Evolutionary conservation across 2,888 invertebrate genomes (phyloP).

Genomic region (Rhopalosiphum nymphaeae): DNA sequence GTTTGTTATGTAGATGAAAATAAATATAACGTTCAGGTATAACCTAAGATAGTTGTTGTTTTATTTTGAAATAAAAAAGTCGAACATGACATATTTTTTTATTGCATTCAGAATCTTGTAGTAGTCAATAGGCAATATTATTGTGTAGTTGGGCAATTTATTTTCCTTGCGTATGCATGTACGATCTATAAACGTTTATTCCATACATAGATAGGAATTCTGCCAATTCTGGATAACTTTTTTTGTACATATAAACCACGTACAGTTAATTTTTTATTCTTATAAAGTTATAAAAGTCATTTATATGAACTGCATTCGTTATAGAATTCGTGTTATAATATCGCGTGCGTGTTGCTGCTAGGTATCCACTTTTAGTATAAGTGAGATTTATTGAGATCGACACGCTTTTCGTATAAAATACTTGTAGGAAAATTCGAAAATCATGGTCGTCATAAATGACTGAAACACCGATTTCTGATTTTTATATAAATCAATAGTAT

Average conservation of each 20-base stretch:
- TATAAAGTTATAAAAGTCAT: neutral
- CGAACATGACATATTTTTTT: neutral
- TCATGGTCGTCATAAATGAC: slow-evolving; percentile 15
- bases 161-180: neutral
- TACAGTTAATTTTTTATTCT: neutral
- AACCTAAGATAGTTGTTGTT: neutral
- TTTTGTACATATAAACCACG: neutral
- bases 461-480: neutral
- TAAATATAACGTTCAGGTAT: neutral
- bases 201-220: neutral
- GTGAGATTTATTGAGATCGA: slow-evolving; percentile 13
- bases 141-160: neutral
- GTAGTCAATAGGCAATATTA: neutral
- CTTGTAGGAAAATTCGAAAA: slow-evolving; percentile 27
- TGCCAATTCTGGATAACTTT: neutral
- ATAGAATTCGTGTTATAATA: neutral
- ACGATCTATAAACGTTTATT: neutral
- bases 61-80: neutral
- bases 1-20: neutral
- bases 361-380: neutral
- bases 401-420: slow-evolving; percentile 17
- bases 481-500: slow-evolving; percentile 11
- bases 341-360: neutral
- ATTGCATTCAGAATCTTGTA: neutral
- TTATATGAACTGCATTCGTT: neutral